Evolutionary conservation across 2,113 vertebrate species (phyloP).

Genomic region (Stomatorhinus ivindoensis): DNA sequence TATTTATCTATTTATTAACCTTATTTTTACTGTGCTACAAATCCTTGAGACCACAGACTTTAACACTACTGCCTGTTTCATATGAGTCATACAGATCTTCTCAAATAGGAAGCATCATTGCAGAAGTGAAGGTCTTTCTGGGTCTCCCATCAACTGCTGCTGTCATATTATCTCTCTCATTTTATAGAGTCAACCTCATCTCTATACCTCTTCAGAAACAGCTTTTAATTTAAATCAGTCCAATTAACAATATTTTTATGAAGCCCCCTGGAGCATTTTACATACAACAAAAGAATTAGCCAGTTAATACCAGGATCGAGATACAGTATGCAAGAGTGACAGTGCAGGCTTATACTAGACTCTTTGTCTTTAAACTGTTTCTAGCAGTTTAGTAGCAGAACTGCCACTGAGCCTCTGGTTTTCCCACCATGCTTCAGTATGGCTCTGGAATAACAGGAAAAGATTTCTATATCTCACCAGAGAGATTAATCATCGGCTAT

Average conservation of each 20-base stretch:
- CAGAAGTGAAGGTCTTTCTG: background rate
- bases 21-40: background rate
- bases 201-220: background rate
- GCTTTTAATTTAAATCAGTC: background rate
- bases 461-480: slow-evolving; percentile 6
- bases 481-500: slow-evolving; percentile 7
- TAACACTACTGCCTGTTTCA: background rate
- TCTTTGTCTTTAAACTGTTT: too few relatives aligned
- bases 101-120: background rate
- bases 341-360: background rate
- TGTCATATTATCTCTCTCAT: background rate
- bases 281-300: background rate
- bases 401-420: background rate
- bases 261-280: background rate
- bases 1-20: background rate
- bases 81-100: background rate
- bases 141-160: background rate
- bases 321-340: background rate
- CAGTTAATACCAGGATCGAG: background rate
- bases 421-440: background rate
- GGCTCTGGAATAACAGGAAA: slow-evolving; percentile 17
- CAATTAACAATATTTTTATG: background rate
- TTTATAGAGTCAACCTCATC: background rate
- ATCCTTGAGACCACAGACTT: background rate
- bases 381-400: background rate